A percentile compares a stretch with the other conserved stretches of the same genome.
Evolutionary conservation across 2,797 vertebrate species (phyloP).

Genomic region (Enteromius unitaeniatus): DNA sequence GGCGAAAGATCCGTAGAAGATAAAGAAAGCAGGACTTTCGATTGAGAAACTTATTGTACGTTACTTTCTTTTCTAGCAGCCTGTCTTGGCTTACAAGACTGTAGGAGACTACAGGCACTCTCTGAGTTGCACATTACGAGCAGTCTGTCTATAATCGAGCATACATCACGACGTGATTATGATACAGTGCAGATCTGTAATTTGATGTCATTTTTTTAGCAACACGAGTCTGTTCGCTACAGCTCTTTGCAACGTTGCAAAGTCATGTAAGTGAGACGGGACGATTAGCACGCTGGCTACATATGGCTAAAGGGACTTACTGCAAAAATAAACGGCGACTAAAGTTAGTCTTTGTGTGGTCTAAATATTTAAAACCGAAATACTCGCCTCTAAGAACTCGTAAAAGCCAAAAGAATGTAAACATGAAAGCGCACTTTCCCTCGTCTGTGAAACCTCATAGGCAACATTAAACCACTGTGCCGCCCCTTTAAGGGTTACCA

Average conservation of each 20-base stretch:
- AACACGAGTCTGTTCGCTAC: neutral
- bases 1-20: neutral
- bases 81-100: neutral
- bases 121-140: neutral
- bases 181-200: neutral
- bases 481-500: slow-evolving; percentile 69
- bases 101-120: neutral
- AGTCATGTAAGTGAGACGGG: neutral
- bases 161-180: neutral
- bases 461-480: neutral
- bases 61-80: neutral
- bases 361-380: neutral
- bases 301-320: neutral
- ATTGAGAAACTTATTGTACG: neutral
- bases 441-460: slow-evolving; percentile 10
- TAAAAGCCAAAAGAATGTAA: slow-evolving; percentile 16
- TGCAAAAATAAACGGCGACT: neutral
- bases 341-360: neutral
- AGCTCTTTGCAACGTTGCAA: neutral
- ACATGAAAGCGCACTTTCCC: slow-evolving; percentile 22
- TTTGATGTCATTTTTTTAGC: neutral
- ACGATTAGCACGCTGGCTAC: slow-evolving; percentile 19
- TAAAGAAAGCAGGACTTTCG: neutral
- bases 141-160: neutral
- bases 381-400: neutral